Base-by-base conservation (phyloP, 2,797 vertebrate genomes). In the Macrochelys suwanniensis region DNA sequence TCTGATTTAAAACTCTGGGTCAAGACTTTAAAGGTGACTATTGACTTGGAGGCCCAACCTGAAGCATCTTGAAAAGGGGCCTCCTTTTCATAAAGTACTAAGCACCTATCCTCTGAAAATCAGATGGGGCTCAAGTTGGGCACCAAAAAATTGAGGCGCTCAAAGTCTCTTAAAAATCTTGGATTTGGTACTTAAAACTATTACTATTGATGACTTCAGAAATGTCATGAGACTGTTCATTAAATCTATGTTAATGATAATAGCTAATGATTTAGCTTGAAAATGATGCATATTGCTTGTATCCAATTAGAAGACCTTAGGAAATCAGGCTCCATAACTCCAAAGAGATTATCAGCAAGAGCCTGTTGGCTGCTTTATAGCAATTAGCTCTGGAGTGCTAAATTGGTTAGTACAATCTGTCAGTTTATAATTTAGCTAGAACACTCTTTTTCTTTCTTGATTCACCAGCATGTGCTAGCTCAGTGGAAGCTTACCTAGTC, bases 201-300 rank as follows among this genome's bases (percentile, higher is more conserved):
- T 49, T 74, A 25, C 33, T 53, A 80, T 45, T 5, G 0, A 23
- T 37, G 80, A 37, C 9, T 59, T 28, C 68, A 71, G 19, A 37
- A 81, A 28, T 49, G 49, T n/a, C 83, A 82, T n/a, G 87, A 88
- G 68, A 56, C 4, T 80, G 85, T 57, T 94, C 83, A 86, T 96
- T 90, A 88, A 31, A 92, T 89, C 74, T 53, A 11, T 42, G 26
- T 83, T 92, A 88, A 94, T 81, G 79, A 90, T 37, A 92, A 82
- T 16, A 31, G 26, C 17, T 56, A 82, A 89, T 21, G 7, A 93
- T 71, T 49, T 8, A 87, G 50, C 45, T 3, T 85, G 80, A 80
- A 89, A 89, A 82, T 47, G 15, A 53, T 76, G 65, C 42, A 50
- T 7, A 87, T 0, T 6, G 80, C 33, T 88, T 47, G 51, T 84